Base-by-base conservation (phyloP, 2,888 invertebrate genomes). In the Trisateles emortualis region DNA sequence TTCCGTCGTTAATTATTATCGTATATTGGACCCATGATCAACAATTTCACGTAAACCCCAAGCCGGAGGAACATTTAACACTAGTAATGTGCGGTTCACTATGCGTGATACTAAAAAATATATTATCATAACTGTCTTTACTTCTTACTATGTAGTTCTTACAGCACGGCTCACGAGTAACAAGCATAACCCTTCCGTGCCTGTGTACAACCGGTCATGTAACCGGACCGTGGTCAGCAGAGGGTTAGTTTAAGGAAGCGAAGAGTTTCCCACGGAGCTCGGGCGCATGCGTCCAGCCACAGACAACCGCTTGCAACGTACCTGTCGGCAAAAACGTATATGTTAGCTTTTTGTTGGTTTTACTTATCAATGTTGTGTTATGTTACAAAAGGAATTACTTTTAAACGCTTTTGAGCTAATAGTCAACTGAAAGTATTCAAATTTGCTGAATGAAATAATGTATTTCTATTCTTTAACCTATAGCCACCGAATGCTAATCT, bases 211-310 rank as follows among this genome's bases (percentile, higher is more conserved):
- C 70, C 64, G 56, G 67, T 68, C 54, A 50, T 63, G 71, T 68
- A 67, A 71, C 59, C 50, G 36, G 64, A 68, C 53, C 56, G 66
- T 63, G 63, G 64, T 56, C 59, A 52, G 67, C 24, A 47, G 51
- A 42, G 58, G 65, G 63, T 64, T 50, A 61, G 68, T 69, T 73
- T 70, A 66, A 79, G 79, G 79, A 79, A 79, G 77, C 68, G 56
- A 50, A 39, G 49, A 54, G 48, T 52, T 79, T 79, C 79, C 71
- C 79, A 80, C 79, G 79, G 60, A 68, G 76, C 71, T 74, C 54
- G 51, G 59, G 63, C 72, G 69, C 74, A 71, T 68, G 72, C 74
- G 67, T 60, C 46, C 17, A 39, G 30, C 52, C 59, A 55, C 59
- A 63, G 55, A 55, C 66, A 54, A 58, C 52, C 52, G 33, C 44